Conservation (phyloP, 2,888 invertebrate species). For the Patella depressa region DNA sequence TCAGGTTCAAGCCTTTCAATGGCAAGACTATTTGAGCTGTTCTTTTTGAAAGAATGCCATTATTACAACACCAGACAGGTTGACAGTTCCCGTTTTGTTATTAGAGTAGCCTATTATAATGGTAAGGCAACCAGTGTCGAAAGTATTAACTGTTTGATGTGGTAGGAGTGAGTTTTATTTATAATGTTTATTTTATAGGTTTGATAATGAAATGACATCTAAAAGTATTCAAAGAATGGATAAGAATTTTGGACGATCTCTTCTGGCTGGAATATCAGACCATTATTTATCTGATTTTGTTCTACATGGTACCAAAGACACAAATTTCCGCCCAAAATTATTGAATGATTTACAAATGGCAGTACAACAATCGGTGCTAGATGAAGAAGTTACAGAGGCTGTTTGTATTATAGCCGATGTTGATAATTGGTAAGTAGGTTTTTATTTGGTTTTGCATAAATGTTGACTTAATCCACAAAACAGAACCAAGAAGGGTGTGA, state of each 20-base stretch:
- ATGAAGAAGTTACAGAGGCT: slow-evolving; percentile 82
- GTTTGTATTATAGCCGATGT: slow-evolving; percentile 86
- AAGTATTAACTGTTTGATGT: too few species aligned
- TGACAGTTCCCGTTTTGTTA: too few species aligned
- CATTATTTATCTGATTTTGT: slow-evolving; percentile 72
- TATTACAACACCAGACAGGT: too few species aligned
- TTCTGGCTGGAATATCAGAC: slow-evolving; percentile 68
- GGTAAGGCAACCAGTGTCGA: too few species aligned
- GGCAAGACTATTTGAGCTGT: not conserved
- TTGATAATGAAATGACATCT: slow-evolving; percentile 34
- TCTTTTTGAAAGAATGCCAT: not conserved
- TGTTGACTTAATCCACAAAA: too few species aligned
- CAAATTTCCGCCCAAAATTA: slow-evolving; percentile 59
- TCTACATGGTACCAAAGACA: slow-evolving; percentile 70
- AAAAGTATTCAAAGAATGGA: slow-evolving; percentile 57
- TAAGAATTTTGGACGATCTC: slow-evolving; percentile 70
- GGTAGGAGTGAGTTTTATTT: not conserved
- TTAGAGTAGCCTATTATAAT: too few species aligned
- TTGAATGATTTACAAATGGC: slow-evolving; percentile 64
- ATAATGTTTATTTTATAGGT: slow-evolving; percentile 29
- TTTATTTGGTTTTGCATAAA: not conserved
- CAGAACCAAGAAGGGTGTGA: too few species aligned
- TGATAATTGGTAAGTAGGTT: slow-evolving; percentile 80
- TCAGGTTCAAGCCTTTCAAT: too few species aligned
- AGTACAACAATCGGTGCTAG: slow-evolving; percentile 72